phyloP scores from a whole-genome alignment of 2,888 invertebrate species.

The Dryadula phaetusa region DNA sequence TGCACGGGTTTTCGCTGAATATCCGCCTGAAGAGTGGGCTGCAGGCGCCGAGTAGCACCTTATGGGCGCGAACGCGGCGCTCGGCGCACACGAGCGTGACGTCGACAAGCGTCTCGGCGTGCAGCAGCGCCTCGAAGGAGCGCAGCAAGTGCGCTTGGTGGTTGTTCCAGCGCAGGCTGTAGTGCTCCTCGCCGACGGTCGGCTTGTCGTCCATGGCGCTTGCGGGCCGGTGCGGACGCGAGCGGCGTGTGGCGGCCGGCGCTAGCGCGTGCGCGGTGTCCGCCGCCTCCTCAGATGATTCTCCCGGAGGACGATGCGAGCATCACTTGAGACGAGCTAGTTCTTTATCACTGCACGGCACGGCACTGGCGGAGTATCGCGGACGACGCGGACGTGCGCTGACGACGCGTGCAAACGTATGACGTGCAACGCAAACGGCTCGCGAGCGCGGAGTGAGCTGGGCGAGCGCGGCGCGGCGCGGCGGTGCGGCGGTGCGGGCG shows the following conservation, averaged over 20 bases:
- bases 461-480: constrained; percentile 56
- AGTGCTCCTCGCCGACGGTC: constrained; percentile 88
- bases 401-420: constrained; percentile 53
- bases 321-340: constrained; percentile 62
- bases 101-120: constrained; percentile 94
- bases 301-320: constrained; percentile 67
- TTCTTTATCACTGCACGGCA: constrained; percentile 64
- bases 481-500: constrained; percentile 56
- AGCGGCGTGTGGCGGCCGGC: no score
- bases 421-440: constrained; percentile 67
- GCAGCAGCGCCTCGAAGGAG: constrained; percentile 94
- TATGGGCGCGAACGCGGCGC: constrained; percentile 93
- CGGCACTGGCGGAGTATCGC: constrained; percentile 64
- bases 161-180: constrained; percentile 97
- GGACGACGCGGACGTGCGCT: constrained; percentile 50
- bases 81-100: constrained; percentile 96
- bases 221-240: constrained; percentile 65
- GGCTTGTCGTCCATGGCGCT: constrained; percentile 80
- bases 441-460: constrained; percentile 66
- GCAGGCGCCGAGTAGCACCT: constrained; percentile 94
- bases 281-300: constrained; percentile 73
- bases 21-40: constrained; percentile 95
- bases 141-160: constrained; percentile 94
- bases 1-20: constrained; percentile 95
- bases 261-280: no score